Conservation (phyloP, 2,797 vertebrate species). For the Helostoma temminkii region DNA sequence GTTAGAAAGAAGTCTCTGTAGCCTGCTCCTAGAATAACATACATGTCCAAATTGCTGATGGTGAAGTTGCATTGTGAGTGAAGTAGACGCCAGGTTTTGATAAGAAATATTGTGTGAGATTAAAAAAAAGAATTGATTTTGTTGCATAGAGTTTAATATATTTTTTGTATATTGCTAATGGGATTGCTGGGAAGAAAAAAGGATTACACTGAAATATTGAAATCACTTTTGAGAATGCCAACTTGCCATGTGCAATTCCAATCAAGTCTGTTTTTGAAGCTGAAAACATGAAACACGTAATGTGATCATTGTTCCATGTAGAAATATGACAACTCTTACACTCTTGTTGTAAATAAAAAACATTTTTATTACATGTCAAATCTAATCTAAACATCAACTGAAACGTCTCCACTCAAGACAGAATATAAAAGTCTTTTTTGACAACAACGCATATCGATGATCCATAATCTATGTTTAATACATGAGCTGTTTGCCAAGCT, state of each 20-base stretch:
- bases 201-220: neutral
- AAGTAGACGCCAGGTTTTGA: neutral
- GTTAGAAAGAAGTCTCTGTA: too few relatives aligned
- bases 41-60: too few relatives aligned
- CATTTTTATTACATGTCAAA: constrained; percentile 2
- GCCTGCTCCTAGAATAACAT: too few relatives aligned
- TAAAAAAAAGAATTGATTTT: too few relatives aligned
- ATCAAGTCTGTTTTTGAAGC: neutral
- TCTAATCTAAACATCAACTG: constrained; percentile 17
- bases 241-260: neutral
- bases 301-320: too few relatives aligned
- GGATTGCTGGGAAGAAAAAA: too few relatives aligned
- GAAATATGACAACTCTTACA: too few relatives aligned
- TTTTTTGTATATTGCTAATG: too few relatives aligned
- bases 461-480: constrained; percentile 1
- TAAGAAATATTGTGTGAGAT: too few relatives aligned
- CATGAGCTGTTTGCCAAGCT: constrained; percentile 16
- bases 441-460: neutral
- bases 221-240: neutral
- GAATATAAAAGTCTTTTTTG: neutral
- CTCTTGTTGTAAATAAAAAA: neutral
- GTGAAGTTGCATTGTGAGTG: neutral
- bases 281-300: too few relatives aligned
- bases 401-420: constrained; percentile 1
- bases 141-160: too few relatives aligned